phyloP scores from a whole-genome alignment of 2,113 vertebrate genomes.

The Leptocoma aspasia region DNA sequence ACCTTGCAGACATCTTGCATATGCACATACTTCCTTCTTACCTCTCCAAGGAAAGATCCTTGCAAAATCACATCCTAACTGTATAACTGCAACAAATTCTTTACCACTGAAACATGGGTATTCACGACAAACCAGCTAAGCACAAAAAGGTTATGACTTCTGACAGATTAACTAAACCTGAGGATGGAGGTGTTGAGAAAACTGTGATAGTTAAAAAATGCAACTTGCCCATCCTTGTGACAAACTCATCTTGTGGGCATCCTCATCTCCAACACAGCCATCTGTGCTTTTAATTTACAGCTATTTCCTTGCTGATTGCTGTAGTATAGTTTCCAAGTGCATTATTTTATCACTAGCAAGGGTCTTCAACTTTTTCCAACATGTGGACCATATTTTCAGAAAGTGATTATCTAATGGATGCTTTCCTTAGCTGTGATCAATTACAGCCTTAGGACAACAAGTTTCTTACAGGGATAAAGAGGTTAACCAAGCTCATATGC shows the following conservation, averaged over 20 bases:
- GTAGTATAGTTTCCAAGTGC: not conserved
- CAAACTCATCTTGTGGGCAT: not conserved
- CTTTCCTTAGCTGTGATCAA: not conserved
- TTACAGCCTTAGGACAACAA: not conserved
- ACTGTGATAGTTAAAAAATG: not conserved
- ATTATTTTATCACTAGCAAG: not conserved
- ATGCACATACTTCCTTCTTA: not conserved
- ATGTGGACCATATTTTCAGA: not conserved
- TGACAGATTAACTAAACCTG: not conserved
- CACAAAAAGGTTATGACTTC: not conserved
- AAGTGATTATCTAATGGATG: not conserved
- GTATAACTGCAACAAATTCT: not conserved
- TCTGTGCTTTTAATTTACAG: not conserved
- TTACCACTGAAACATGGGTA: not conserved
- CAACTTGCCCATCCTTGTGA: not conserved
- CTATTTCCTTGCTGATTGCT: not conserved
- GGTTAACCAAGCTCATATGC: not conserved
- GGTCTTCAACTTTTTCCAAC: not conserved
- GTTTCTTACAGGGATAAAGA: not conserved
- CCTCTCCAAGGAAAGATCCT: not conserved
- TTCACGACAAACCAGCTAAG: not conserved
- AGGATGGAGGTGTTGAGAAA: not conserved
- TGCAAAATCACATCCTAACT: not conserved
- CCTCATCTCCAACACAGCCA: not conserved
- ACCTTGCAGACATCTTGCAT: not conserved